These are phyloP conservation scores for Gobio occitaniae DNA, from an alignment of 2,797 vertebrate genomes.

Conservation along the genomic window DNA sequence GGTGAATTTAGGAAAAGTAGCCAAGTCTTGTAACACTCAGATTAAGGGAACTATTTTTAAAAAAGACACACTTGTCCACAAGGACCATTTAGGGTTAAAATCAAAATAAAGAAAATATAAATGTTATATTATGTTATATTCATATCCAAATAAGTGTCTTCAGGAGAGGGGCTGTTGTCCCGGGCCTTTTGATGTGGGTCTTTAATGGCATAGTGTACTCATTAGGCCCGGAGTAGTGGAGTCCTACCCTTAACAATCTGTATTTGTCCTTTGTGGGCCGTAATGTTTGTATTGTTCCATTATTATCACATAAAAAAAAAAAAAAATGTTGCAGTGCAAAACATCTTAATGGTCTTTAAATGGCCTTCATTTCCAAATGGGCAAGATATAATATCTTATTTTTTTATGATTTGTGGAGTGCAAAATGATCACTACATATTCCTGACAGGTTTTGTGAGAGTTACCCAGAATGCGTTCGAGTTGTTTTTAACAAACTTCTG, in stretches of 20 bases:
- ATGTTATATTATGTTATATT: neutral
- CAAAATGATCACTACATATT: neutral
- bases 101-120: neutral
- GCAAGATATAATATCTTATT: neutral
- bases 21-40: no score
- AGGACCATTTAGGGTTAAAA: neutral
- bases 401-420: neutral
- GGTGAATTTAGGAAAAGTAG: no score
- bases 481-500: slow-evolving; percentile 5
- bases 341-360: slow-evolving; percentile 10
- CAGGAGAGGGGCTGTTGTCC: neutral
- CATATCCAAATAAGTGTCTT: neutral
- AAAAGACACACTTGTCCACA: no score
- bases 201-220: neutral
- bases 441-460: neutral
- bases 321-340: neutral
- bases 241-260: neutral
- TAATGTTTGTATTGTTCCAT: neutral
- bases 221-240: neutral
- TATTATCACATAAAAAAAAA: neutral
- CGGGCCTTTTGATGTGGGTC: neutral
- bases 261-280: neutral
- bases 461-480: neutral
- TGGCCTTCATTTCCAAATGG: neutral
- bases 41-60: no score